Percentiles rank a stretch among this genome's conserved stretches.
Conservation (phyloP, 2,113 vertebrate genomes). For the Zosterops hypoxanthus region DNA sequence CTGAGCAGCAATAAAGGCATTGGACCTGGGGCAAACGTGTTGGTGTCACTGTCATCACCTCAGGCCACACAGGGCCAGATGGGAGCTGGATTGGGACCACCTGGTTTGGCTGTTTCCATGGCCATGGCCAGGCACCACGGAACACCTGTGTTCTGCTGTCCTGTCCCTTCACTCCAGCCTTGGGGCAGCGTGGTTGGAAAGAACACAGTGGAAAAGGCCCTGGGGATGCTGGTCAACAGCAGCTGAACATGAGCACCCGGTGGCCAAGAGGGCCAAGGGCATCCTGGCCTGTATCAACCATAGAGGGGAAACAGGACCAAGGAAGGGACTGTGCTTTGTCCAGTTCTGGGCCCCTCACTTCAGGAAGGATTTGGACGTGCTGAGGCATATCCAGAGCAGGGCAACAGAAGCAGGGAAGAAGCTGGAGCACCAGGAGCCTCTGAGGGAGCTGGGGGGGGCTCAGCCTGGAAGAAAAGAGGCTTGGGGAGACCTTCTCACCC, state of each 20-base stretch:
- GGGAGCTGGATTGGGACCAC: accelerated
- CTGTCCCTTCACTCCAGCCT: background rate
- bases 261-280: background rate
- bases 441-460: too few species aligned
- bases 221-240: background rate
- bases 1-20: background rate
- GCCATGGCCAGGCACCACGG: accelerated
- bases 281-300: background rate
- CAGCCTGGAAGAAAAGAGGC: too few species aligned
- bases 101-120: accelerated
- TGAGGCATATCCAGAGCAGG: too few species aligned
- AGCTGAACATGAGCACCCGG: background rate
- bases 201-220: background rate
- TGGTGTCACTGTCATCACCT: background rate
- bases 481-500: too few species aligned
- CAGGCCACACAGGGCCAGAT: background rate
- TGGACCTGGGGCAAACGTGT: background rate
- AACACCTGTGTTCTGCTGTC: accelerated
- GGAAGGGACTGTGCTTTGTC: background rate
- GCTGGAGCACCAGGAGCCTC: too few species aligned
- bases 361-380: too few species aligned
- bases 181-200: background rate
- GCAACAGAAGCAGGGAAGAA: too few species aligned
- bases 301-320: too few species aligned
- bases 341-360: background rate